Conservation (phyloP, 2,888 invertebrate species). For the Nebria brevicollis region DNA sequence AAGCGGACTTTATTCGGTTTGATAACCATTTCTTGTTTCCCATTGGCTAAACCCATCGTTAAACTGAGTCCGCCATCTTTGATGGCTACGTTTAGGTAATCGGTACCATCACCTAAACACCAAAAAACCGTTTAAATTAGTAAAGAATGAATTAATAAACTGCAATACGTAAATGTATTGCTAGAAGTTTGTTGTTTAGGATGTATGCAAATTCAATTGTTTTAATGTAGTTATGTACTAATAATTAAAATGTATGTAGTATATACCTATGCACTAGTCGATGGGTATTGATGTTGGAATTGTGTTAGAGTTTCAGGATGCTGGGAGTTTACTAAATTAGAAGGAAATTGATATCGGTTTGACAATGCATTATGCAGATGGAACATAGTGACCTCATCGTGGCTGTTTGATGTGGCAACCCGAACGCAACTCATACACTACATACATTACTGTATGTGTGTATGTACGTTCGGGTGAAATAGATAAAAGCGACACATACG, state of each 20-base stretch:
- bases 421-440: not conserved
- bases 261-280: not conserved
- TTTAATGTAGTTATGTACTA: not conserved
- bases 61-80: constrained; percentile 89
- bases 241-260: no score
- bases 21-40: constrained; percentile 89
- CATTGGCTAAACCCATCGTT: constrained; percentile 90
- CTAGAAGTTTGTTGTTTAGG: no score
- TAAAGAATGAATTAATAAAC: no score
- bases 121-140: constrained; percentile 3
- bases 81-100: constrained; percentile 89
- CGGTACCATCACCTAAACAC: constrained; percentile 82
- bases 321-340: constrained; percentile 21
- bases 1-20: constrained; percentile 89
- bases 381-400: not conserved
- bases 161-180: no score
- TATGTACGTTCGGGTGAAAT: no score
- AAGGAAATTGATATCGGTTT: constrained; percentile 28
- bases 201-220: not conserved
- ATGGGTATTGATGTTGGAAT: not conserved
- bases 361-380: constrained; percentile 36
- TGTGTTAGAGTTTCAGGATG: constrained; percentile 1
- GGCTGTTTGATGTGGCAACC: constrained; percentile 3
- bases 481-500: not conserved
- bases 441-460: no score